Percentiles rank a stretch among this genome's conserved stretches.
phyloP scores from a whole-genome alignment of 2,113 vertebrate species.

The Anas platyrhynchos region DNA sequence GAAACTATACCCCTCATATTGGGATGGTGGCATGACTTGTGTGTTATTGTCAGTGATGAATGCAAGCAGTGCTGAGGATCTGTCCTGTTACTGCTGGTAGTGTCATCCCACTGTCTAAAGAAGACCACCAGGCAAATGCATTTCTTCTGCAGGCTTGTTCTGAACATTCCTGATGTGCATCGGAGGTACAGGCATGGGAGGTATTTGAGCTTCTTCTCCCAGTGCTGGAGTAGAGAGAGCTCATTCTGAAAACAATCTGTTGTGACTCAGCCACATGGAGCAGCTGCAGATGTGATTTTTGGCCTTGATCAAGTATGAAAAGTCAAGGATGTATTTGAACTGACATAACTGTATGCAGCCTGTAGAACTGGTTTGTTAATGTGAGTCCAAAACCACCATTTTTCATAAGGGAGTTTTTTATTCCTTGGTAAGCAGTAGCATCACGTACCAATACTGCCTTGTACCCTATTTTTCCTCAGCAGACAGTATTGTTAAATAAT shows the following conservation, averaged over 20 bases:
- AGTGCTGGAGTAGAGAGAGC: not conserved
- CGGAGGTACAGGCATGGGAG: not conserved
- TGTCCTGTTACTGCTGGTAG: not conserved
- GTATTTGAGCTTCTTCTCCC: not conserved
- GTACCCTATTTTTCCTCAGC: not conserved
- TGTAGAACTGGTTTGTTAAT: not conserved
- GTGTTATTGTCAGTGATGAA: not conserved
- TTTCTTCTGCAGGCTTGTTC: not conserved
- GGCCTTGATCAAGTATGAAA: not conserved
- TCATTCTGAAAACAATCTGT: conserved; percentile 29
- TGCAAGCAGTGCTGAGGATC: not conserved
- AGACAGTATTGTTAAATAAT: not conserved
- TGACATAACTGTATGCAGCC: not conserved
- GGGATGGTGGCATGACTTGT: not conserved
- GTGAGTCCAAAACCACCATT: not conserved
- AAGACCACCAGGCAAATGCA: no score
- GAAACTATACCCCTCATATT: not conserved
- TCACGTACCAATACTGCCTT: not conserved
- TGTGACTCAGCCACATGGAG: not conserved
- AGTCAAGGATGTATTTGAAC: not conserved
- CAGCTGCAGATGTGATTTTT: conserved; percentile 52
- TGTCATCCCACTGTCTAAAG: not conserved
- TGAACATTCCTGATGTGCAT: not conserved
- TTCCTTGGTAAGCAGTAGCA: not conserved
- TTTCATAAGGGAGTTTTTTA: not conserved